Percentiles rank a stretch among this genome's conserved stretches.
Evolutionary conservation across 2,113 vertebrate genomes (phyloP).

Genomic region (Muntiacus reevesi): DNA sequence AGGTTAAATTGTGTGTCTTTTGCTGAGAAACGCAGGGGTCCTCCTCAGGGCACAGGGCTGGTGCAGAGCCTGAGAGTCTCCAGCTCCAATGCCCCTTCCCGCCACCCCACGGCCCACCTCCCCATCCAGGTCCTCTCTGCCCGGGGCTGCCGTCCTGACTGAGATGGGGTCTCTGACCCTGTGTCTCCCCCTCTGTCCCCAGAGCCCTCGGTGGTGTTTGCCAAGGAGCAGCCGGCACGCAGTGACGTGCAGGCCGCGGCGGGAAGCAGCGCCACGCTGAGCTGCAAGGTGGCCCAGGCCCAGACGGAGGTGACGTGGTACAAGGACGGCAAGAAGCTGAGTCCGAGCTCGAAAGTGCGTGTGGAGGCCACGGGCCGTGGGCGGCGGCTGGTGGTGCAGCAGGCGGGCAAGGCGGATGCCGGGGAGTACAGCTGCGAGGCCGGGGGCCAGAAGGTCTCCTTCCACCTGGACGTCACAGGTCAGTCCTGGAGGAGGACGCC

Average conservation of each 20-base stretch:
- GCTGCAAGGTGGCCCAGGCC: too few species aligned
- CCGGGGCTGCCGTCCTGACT: accelerated
- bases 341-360: conserved; percentile 57
- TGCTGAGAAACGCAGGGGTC: not conserved
- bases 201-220: conserved; percentile 71
- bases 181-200: not conserved
- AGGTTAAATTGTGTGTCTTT: not conserved
- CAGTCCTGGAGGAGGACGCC: not conserved
- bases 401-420: conserved; percentile 64
- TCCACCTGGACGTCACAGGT: conserved; percentile 67
- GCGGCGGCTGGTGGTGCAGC: conserved; percentile 63
- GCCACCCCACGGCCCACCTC: not conserved
- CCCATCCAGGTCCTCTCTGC: not conserved
- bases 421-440: conserved; percentile 76
- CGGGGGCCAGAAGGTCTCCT: conserved; percentile 66
- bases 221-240: conserved; percentile 68
- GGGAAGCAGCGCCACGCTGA: too few species aligned
- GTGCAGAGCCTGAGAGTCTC: not conserved
- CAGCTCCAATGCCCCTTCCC: not conserved
- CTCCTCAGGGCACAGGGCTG: accelerated
- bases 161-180: accelerated
- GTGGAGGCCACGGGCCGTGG: conserved; percentile 34
- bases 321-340: conserved; percentile 84
- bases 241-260: too few species aligned
- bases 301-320: conserved; percentile 84